phyloP scores from a whole-genome alignment of 37 sponge, comb jelly and placozoan species.

The Corticium candelabrum region DNA sequence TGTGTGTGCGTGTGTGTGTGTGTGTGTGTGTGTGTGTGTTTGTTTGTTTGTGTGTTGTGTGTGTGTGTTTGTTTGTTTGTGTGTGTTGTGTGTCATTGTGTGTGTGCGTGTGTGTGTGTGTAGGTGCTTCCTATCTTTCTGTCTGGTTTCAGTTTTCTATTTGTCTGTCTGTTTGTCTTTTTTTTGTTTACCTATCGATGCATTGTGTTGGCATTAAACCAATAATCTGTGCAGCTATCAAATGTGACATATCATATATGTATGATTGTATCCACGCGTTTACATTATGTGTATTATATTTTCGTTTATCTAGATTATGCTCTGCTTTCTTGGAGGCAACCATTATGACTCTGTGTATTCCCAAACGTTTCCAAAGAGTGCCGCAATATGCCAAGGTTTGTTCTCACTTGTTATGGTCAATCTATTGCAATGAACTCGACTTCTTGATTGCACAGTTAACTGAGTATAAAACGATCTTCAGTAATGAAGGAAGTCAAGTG shows the following conservation, averaged over 20 bases:
- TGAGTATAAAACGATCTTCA: no score
- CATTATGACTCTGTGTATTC: background rate
- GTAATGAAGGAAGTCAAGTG: no score
- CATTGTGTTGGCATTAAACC: background rate
- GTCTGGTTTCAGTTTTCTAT: background rate
- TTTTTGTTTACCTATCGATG: background rate
- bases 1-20: background rate
- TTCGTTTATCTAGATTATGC: background rate
- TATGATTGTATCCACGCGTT: no score
- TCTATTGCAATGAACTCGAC: no score
- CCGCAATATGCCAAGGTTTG: conserved; percentile 2
- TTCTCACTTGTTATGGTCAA: no score
- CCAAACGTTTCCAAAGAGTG: background rate
- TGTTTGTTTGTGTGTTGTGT: no score
- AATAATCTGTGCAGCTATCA: background rate
- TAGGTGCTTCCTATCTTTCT: background rate
- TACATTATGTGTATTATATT: no score
- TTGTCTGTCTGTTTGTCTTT: background rate
- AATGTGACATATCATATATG: no score
- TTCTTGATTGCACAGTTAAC: no score
- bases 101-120: no score
- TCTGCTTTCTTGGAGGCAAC: background rate
- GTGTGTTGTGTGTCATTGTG: background rate
- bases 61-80: no score
- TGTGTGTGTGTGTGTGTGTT: no score